phyloP scores from a whole-genome alignment of 1,140 invertebrate genomes.

The Eubasilissa regina region DNA sequence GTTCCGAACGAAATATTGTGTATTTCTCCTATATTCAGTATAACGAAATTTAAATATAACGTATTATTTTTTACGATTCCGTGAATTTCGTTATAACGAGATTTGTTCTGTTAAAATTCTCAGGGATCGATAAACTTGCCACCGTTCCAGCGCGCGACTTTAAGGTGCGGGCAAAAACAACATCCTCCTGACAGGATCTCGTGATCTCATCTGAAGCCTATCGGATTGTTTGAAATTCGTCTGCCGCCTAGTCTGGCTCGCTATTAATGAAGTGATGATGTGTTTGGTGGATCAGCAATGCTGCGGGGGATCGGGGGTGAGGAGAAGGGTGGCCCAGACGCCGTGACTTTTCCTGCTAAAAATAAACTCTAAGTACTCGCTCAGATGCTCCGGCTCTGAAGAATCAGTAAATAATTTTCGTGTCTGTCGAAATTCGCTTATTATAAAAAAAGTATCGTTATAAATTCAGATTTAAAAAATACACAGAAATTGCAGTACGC shows the following conservation, averaged over 20 bases:
- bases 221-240: slow-evolving; percentile 26
- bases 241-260: slow-evolving; percentile 26
- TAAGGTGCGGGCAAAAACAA: not conserved
- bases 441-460: not conserved
- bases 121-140: not conserved
- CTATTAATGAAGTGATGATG: slow-evolving; percentile 44
- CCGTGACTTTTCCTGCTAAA: slow-evolving; percentile 36
- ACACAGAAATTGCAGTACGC: too few species aligned
- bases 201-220: not conserved
- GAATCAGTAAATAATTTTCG: too few species aligned
- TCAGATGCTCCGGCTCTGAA: slow-evolving; percentile 1
- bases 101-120: too few species aligned
- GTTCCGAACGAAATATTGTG: too few species aligned
- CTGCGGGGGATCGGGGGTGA: not conserved
- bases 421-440: not conserved
- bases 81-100: too few species aligned
- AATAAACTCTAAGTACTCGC: slow-evolving; percentile 18
- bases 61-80: too few species aligned
- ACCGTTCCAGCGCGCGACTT: too few species aligned
- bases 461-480: too few species aligned
- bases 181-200: not conserved
- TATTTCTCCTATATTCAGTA: too few species aligned
- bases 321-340: slow-evolving; percentile 11
- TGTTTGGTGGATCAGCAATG: not conserved
- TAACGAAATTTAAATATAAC: too few species aligned